These are phyloP conservation scores for Campylorhamphus procurvoides DNA, from an alignment of 2,113 vertebrate genomes.

Conservation along the genomic window DNA sequence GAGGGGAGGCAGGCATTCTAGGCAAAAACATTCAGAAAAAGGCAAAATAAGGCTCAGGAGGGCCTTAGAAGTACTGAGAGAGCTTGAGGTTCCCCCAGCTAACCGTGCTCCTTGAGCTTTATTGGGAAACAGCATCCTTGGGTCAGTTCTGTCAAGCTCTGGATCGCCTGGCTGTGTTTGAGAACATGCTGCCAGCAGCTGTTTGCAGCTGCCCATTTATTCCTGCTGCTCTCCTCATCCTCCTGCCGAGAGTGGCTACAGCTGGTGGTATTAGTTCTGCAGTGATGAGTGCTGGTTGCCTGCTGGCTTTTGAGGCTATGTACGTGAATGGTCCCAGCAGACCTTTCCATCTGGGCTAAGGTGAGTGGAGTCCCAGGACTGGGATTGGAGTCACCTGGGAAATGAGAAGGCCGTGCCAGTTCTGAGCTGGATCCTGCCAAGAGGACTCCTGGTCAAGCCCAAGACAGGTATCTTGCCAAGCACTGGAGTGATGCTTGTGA, in stretches of 20 bases:
- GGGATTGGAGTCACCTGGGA: neutral
- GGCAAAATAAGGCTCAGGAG: neutral
- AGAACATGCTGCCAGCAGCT: rapidly evolving
- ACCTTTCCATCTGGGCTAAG: neutral
- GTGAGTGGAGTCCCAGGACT: neutral
- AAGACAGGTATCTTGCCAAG: neutral
- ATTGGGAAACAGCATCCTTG: neutral
- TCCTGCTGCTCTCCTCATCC: neutral
- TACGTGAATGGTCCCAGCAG: neutral
- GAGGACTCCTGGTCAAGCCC: neutral
- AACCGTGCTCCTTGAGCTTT: neutral
- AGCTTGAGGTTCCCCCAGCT: neutral
- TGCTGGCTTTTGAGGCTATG: rapidly evolving
- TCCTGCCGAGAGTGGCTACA: neutral
- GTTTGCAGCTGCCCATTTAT: neutral
- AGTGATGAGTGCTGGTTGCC: neutral
- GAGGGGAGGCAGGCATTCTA: neutral
- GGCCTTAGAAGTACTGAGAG: neutral
- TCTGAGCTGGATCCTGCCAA: neutral
- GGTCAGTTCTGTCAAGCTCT: rapidly evolving
- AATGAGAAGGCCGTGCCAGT: neutral
- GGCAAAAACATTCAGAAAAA: neutral
- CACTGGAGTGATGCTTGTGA: rapidly evolving
- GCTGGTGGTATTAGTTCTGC: neutral
- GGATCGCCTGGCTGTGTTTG: rapidly evolving